Evolutionary conservation across 2,113 vertebrate genomes (phyloP).

Genomic region (Laticauda colubrina): DNA sequence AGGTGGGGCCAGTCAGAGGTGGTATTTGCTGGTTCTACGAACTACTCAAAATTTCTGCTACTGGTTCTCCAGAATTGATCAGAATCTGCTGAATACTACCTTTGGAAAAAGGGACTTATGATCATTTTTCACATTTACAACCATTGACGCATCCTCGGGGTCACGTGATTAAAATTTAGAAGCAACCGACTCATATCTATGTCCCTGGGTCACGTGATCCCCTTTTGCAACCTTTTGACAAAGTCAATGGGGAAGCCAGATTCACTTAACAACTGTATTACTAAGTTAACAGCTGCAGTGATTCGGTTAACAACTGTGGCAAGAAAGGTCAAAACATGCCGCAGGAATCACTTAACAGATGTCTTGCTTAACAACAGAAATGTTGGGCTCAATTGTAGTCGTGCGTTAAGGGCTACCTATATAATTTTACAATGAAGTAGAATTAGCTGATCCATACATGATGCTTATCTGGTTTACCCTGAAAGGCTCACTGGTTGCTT

Average conservation of each 20-base stretch:
- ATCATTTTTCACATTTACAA: too few species aligned
- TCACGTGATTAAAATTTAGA: not conserved
- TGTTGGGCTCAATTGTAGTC: not conserved
- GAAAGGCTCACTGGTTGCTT: not conserved
- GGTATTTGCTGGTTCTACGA: too few species aligned
- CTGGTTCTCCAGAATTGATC: too few species aligned
- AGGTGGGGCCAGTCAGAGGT: too few species aligned
- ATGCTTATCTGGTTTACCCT: not conserved
- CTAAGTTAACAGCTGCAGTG: not conserved
- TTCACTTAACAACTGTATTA: not conserved
- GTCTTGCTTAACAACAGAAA: not conserved
- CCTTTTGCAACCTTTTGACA: not conserved
- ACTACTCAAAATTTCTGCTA: too few species aligned
- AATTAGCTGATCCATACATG: not conserved
- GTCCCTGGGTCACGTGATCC: too few species aligned
- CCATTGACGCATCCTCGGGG: not conserved
- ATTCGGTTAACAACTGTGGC: not conserved
- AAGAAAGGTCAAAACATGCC: not conserved
- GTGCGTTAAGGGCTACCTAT: not conserved
- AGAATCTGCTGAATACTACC: too few species aligned
- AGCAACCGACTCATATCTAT: not conserved
- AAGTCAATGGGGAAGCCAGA: not conserved
- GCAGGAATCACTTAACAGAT: not conserved
- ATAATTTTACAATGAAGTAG: not conserved
- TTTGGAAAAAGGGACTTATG: too few species aligned